Evolutionary conservation across 37 sponge, comb jelly and placozoan genomes (phyloP).

Genomic region (Beroe forskalii): DNA sequence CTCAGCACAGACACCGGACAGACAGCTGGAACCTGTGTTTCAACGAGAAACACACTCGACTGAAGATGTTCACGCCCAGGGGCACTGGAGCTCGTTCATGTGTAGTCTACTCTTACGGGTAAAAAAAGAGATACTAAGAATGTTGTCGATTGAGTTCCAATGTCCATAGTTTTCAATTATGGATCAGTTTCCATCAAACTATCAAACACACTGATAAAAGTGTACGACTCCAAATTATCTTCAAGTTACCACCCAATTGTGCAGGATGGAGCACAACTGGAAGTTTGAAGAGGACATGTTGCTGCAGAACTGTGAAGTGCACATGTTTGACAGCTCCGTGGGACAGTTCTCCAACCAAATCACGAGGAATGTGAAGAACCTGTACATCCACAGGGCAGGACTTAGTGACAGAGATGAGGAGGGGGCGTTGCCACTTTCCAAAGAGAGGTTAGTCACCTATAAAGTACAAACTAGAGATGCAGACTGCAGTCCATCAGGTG

Average conservation of each 20-base stretch:
- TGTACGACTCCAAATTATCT: too few species aligned
- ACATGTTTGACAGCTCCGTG: constrained; percentile 29
- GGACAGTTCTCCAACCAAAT: background rate
- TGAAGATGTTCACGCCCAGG: background rate
- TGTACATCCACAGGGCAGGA: constrained; percentile 2
- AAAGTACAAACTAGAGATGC: too few species aligned
- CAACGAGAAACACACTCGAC: background rate
- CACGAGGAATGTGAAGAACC: constrained; percentile 6
- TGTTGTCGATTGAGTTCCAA: too few species aligned
- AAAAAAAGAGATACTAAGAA: too few species aligned
- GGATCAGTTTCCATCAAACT: too few species aligned
- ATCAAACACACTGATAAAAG: too few species aligned
- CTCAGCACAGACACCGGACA: constrained; percentile 49
- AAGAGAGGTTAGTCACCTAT: background rate
- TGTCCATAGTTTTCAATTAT: too few species aligned
- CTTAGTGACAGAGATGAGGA: background rate
- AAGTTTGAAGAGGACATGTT: constrained; percentile 61
- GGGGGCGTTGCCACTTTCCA: background rate
- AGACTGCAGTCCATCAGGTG: too few species aligned
- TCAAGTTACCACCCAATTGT: too few species aligned
- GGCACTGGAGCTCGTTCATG: background rate
- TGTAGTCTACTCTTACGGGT: constrained; percentile 59
- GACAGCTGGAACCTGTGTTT: constrained; percentile 60
- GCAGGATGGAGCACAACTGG: constrained; percentile 48
- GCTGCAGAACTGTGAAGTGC: constrained; percentile 52